Evolutionary conservation across 1,140 invertebrate species (phyloP).

Genomic region (Chymomyza costata): DNA sequence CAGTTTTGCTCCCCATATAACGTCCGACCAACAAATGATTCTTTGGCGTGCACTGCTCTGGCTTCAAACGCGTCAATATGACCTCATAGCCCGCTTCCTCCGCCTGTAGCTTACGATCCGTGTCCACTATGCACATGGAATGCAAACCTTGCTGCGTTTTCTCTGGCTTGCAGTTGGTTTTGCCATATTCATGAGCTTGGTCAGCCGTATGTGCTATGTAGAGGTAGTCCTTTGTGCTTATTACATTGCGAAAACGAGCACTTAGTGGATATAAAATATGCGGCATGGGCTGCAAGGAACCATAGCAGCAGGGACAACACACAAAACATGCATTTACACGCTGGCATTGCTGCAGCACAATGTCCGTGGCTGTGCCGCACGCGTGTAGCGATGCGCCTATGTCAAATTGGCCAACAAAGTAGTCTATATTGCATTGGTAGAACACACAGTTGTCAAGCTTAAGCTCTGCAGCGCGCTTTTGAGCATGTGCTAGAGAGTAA

Average conservation of each 20-base stretch:
- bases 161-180: constrained; percentile 67
- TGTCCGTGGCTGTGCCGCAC: constrained; percentile 95
- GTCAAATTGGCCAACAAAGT: constrained; percentile 86
- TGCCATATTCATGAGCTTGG: constrained; percentile 87
- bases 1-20: constrained; percentile 32
- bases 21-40: constrained; percentile 92
- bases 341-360: constrained; percentile 91
- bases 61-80: constrained; percentile 84
- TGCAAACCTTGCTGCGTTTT: constrained; percentile 84
- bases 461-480: constrained; percentile 82
- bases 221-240: constrained; percentile 83
- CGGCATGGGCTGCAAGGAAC: constrained; percentile 82
- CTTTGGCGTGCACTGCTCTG: constrained; percentile 91
- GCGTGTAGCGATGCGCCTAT: constrained; percentile 93
- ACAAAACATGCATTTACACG: constrained; percentile 87
- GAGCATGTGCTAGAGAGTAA: constrained; percentile 86
- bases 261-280: constrained; percentile 87
- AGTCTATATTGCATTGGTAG: constrained; percentile 91
- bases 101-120: constrained; percentile 86
- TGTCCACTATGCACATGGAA: constrained; percentile 93
- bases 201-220: constrained; percentile 92
- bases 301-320: constrained; percentile 96
- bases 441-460: constrained; percentile 85
- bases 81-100: constrained; percentile 86
- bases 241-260: constrained; percentile 75